Conservation (phyloP, 37 sponge, comb jelly and placozoan species). For the Aplysina aerophoba region DNA sequence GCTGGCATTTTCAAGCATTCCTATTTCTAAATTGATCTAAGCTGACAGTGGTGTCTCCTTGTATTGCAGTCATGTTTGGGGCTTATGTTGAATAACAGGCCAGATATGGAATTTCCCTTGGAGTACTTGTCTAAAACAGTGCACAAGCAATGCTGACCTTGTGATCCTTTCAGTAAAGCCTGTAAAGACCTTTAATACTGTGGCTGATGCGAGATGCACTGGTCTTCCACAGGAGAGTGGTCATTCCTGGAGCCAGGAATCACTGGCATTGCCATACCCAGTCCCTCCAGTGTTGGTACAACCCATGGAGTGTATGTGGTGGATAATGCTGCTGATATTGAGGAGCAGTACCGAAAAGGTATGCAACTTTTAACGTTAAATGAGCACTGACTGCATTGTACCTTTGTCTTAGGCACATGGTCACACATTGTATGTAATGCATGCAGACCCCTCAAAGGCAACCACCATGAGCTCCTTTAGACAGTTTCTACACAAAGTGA, state of each 20-base stretch:
- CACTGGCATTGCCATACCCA: constrained; percentile 68
- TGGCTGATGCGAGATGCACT: too few species aligned
- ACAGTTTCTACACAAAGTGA: constrained; percentile 62
- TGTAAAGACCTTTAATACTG: too few species aligned
- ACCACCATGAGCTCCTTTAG: constrained; percentile 35
- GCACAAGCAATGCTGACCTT: too few species aligned
- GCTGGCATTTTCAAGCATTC: too few species aligned
- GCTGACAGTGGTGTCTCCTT: too few species aligned
- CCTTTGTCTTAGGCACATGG: not conserved
- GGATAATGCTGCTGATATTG: constrained; percentile 27
- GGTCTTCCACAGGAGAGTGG: constrained; percentile 60
- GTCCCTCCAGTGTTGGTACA: constrained; percentile 35
- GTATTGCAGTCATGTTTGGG: too few species aligned
- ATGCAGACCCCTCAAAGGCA: constrained; percentile 43
- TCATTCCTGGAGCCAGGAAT: constrained; percentile 57
- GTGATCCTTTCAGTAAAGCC: too few species aligned
- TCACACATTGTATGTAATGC: not conserved
- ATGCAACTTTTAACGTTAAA: not conserved
- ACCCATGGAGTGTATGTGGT: constrained; percentile 74
- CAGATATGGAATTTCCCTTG: too few species aligned
- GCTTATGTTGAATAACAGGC: too few species aligned
- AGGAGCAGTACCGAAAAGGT: constrained; percentile 42
- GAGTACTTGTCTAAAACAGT: too few species aligned
- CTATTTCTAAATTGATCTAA: too few species aligned
- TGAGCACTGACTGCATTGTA: not conserved